Evolutionary conservation across 2,797 vertebrate species (phyloP), one percentile per base, ranked within the genome.

Genomic region (Cichlasoma orientale): DNA sequence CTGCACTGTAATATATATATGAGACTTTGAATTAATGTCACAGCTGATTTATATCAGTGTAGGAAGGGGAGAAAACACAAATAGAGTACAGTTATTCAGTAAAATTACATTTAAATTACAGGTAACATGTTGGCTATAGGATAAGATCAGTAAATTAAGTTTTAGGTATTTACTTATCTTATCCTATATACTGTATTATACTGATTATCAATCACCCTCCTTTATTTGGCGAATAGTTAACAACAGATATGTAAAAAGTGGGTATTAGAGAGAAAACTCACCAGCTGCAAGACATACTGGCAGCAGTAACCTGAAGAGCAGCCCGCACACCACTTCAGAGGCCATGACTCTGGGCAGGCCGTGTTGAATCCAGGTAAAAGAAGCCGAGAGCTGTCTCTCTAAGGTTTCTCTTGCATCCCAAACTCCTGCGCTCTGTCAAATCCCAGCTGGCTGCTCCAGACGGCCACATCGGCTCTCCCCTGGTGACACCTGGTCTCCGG

Each of bases 241-340:
- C 25, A 52, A 33, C 47, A 29, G 5, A 71, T 25, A 75, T 54
- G n/a, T 78, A 57, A 25, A 79, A 78, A 58, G 5, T 82, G 74
- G 19, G 1, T n/a, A 74, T 44, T 44, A 1, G 11, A 29, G 10
- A 12, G 11, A 38, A 27, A 76, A 93, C 97, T 95, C 94, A 99
- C 98, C 97, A 86, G 97, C 96, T 90, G 96, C 95, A 71, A 99
- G 94, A 93, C 98, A 99, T 68, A 97, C 58, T 23, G 98, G 98
- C 83, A 99, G 96, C 85, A 99, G 95, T 63, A 99, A 92, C 90
- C 98, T 97, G 96, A 99, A 99, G 95, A 97, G 91, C 87, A 99
- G 94, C 75, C 97, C 98, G 91, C 98, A 99, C 92, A 97, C 96
- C 92, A 97, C 96, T 92, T 99, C 96, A 66, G 97, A 98, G 92